Evolutionary conservation across 2,797 vertebrate species (phyloP).

Genomic region (Mallotus villosus): DNA sequence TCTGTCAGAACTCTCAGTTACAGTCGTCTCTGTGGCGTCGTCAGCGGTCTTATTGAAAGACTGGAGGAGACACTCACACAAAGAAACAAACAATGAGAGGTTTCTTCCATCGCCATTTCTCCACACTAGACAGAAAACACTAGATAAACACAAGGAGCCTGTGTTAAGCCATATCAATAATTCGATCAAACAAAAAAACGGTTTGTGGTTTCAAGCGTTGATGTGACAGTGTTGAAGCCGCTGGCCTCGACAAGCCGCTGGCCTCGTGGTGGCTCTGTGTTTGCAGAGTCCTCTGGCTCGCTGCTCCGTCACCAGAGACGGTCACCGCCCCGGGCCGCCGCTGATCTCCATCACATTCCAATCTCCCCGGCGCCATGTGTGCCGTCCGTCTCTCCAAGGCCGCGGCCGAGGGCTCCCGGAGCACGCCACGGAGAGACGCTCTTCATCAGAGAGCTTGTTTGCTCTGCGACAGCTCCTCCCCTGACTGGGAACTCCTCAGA

Average conservation of each 20-base stretch:
- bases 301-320: not conserved
- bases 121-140: no score
- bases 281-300: not conserved
- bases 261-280: not conserved
- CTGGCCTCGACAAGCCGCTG: not conserved
- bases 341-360: slow-evolving; percentile 1
- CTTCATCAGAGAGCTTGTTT: slow-evolving; percentile 39
- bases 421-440: slow-evolving; percentile 15
- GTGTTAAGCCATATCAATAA: no score
- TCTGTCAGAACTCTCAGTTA: not conserved
- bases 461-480: slow-evolving; percentile 14
- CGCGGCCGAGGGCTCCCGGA: not conserved
- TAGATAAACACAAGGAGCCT: no score
- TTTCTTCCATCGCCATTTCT: no score
- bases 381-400: not conserved
- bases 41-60: not conserved
- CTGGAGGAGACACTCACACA: no score
- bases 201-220: not conserved
- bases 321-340: not conserved
- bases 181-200: not conserved
- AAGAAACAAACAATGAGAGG: no score
- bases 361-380: not conserved
- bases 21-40: not conserved
- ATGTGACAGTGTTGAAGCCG: not conserved
- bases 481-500: slow-evolving; percentile 22